Evolutionary conservation across 2,113 vertebrate species (phyloP).

Genomic region (Pan paniscus): DNA sequence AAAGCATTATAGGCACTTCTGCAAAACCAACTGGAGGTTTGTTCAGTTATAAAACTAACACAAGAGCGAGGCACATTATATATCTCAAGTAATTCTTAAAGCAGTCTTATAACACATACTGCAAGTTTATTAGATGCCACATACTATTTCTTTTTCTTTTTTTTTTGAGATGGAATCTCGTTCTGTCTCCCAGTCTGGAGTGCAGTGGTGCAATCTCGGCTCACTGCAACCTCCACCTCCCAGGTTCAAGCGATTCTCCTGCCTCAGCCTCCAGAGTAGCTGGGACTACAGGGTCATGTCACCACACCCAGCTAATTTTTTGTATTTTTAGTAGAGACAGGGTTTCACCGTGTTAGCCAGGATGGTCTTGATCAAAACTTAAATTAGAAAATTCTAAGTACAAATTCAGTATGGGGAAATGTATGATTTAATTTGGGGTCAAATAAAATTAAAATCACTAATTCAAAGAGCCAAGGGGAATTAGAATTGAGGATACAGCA

Average conservation of each 20-base stretch:
- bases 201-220: no score
- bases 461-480: not conserved
- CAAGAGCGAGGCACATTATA: not conserved
- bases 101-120: not conserved
- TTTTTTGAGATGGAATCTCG: no score
- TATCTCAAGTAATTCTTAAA: constrained; percentile 15
- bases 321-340: no score
- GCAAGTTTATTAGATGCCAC: not conserved
- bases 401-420: not conserved
- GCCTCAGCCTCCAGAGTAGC: no score
- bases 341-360: no score
- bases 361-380: not conserved
- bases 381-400: constrained; percentile 19
- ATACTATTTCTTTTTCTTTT: not conserved
- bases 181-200: no score
- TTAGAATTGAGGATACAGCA: not conserved
- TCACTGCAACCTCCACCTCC: no score
- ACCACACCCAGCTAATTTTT: no score
- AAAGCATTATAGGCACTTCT: not conserved
- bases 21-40: not conserved
- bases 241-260: no score
- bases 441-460: not conserved
- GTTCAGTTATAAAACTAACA: not conserved
- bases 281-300: no score
- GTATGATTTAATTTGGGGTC: not conserved